Evolutionary conservation across 2,797 vertebrate genomes (phyloP).

Genomic region (Tachyglossus aculeatus): DNA sequence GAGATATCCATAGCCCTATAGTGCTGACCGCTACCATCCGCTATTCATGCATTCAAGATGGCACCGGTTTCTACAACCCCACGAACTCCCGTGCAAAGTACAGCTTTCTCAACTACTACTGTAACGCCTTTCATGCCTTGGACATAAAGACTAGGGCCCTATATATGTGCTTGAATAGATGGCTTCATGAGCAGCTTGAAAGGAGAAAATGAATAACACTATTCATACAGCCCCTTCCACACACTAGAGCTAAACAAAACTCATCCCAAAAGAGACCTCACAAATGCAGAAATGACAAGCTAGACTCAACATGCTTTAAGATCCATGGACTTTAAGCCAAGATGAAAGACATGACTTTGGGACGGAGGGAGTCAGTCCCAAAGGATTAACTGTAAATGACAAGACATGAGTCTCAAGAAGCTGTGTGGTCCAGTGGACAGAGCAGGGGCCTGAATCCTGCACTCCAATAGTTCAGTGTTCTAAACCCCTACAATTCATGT

Average conservation of each 20-base stretch:
- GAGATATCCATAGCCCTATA: not conserved
- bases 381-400: no score
- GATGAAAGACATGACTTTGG: no score
- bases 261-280: not conserved
- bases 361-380: no score
- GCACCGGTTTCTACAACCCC: constrained; percentile 16
- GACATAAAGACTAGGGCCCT: constrained; percentile 31
- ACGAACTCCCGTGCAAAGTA: constrained; percentile 23
- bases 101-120: constrained; percentile 35
- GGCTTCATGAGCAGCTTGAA: constrained; percentile 47
- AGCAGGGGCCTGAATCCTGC: no score
- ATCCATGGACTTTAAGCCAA: no score
- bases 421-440: no score
- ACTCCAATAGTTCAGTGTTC: no score
- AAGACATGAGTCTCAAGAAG: no score
- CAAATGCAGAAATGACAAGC: constrained; percentile 17
- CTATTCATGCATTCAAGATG: constrained; percentile 22
- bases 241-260: constrained; percentile 12
- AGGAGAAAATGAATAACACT: constrained; percentile 14
- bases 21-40: not conserved
- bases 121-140: constrained; percentile 39
- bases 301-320: not conserved
- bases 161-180: constrained; percentile 38
- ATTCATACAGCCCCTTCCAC: constrained; percentile 24
- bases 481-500: no score